A percentile compares a stretch with the other conserved stretches of the same genome.
Conservation (phyloP, 1,140 invertebrate species). For the Drosophila truncata region DNA sequence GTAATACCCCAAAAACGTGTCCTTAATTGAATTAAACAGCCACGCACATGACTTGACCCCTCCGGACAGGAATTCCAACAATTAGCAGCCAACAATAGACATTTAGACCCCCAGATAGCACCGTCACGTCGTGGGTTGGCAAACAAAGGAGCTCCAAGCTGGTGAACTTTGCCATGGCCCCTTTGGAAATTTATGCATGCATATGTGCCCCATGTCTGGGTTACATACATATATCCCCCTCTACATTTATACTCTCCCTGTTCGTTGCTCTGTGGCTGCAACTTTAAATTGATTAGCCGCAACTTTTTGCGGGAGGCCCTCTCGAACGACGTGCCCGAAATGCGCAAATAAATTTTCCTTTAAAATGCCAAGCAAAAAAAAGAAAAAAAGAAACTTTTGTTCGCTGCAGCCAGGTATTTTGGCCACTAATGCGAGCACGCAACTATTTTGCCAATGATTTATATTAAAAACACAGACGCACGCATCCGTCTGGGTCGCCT, state of each 20-base stretch:
- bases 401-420: constrained; percentile 49
- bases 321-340: constrained; percentile 56
- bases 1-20: constrained; percentile 50
- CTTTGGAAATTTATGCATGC: constrained; percentile 66
- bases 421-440: constrained; percentile 63
- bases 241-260: not conserved
- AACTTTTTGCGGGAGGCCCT: constrained; percentile 40
- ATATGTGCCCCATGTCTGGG: constrained; percentile 51
- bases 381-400: constrained; percentile 43
- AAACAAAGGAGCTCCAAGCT: constrained; percentile 32
- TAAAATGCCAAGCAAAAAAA: constrained; percentile 43
- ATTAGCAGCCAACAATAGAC: constrained; percentile 65
- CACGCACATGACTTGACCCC: constrained; percentile 47
- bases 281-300: constrained; percentile 70
- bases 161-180: constrained; percentile 56
- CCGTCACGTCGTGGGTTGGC: constrained; percentile 47
- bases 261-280: constrained; percentile 59
- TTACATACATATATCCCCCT: constrained; percentile 33
- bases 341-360: constrained; percentile 67
- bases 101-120: constrained; percentile 41
- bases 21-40: constrained; percentile 62
- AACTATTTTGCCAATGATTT: constrained; percentile 76
- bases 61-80: constrained; percentile 49
- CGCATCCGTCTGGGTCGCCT: constrained; percentile 44
- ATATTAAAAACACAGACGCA: constrained; percentile 55